A percentile compares a stretch with the other conserved stretches of the same genome.
phyloP scores from a whole-genome alignment of 2,888 invertebrate species.

The Ceraclea dissimilis region DNA sequence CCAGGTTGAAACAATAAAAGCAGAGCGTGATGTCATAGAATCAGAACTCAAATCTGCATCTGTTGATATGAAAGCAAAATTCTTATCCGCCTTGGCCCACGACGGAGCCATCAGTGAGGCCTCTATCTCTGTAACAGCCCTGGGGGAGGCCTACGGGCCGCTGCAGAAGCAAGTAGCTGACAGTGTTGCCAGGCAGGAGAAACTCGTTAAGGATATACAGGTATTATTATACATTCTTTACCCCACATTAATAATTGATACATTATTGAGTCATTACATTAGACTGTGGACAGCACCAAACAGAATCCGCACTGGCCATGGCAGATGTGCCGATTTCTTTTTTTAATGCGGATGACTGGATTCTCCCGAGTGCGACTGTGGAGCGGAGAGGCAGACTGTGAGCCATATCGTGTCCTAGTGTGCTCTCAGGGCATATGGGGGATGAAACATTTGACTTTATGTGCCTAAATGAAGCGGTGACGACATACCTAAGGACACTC shows the following conservation, averaged over 20 bases:
- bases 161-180: slow-evolving; percentile 72
- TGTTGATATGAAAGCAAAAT: slow-evolving; percentile 75
- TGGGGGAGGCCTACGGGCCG: slow-evolving; percentile 69
- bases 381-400: too few relatives aligned
- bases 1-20: slow-evolving; percentile 77
- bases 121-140: slow-evolving; percentile 58
- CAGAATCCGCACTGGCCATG: too few relatives aligned
- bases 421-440: too few relatives aligned
- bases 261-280: background rate
- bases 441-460: too few relatives aligned
- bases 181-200: slow-evolving; percentile 64
- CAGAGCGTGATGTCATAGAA: slow-evolving; percentile 85
- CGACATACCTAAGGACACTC: too few relatives aligned
- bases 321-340: too few relatives aligned
- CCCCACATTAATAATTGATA: background rate
- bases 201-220: slow-evolving; percentile 61
- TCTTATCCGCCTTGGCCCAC: slow-evolving; percentile 65
- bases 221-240: slow-evolving; percentile 27
- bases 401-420: too few relatives aligned
- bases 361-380: too few relatives aligned
- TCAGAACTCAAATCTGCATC: slow-evolving; percentile 73
- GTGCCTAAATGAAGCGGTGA: too few relatives aligned
- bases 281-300: background rate
- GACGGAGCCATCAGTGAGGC: slow-evolving; percentile 77
- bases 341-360: too few relatives aligned